Conservation (phyloP, 1,140 invertebrate genomes). For the Arion vulgaris region DNA sequence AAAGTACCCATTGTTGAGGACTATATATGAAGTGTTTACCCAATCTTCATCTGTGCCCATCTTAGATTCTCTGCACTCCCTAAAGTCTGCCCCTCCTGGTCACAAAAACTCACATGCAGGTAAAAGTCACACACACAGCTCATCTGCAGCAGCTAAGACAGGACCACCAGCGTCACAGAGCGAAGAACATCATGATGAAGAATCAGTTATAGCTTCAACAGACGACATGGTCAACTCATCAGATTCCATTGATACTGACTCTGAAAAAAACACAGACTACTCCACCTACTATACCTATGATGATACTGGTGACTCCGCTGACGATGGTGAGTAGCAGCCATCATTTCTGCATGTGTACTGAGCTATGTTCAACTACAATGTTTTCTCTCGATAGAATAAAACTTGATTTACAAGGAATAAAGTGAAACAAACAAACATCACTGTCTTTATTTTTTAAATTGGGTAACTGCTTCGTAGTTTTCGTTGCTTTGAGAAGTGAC, state of each 20-base stretch:
- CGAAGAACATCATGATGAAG: not conserved
- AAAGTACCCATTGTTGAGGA: constrained; percentile 75
- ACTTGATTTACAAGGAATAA: no score
- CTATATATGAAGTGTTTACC: constrained; percentile 67
- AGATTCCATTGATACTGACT: not conserved
- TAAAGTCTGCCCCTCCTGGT: not conserved
- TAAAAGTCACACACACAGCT: not conserved
- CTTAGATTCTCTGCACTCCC: not conserved
- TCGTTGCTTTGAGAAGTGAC: no score
- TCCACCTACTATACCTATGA: not conserved
- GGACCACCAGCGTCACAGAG: not conserved
- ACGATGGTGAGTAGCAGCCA: not conserved
- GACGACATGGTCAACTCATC: not conserved
- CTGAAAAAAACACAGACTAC: not conserved
- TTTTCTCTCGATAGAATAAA: no score
- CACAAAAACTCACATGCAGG: not conserved
- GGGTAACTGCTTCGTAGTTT: no score
- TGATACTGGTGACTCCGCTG: not conserved
- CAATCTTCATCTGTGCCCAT: not conserved
- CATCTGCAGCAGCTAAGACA: not conserved
- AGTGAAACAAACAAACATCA: no score
- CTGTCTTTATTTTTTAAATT: no score
- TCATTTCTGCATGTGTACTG: no score
- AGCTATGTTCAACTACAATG: no score
- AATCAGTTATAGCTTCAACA: not conserved